phyloP scores from a whole-genome alignment of 2,888 invertebrate species.

The Aromia moschata region DNA sequence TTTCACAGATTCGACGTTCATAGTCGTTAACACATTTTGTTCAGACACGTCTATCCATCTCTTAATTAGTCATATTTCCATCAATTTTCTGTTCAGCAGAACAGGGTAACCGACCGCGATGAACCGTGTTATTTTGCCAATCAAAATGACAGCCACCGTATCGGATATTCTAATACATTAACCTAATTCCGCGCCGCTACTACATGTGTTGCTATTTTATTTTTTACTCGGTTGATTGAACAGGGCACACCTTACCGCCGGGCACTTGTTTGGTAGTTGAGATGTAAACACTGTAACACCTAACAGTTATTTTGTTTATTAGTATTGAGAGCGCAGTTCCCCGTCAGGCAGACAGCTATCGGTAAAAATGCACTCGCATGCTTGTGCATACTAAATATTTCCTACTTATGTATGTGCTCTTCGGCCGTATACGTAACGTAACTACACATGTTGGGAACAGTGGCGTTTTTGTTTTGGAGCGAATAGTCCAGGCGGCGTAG shows the following conservation, averaged over 20 bases:
- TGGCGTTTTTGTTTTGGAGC: too few relatives aligned
- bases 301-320: conserved; percentile 25
- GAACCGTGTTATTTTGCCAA: too few relatives aligned
- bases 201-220: neutral
- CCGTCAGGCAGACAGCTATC: conserved; percentile 18
- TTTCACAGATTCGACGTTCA: too few relatives aligned
- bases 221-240: neutral
- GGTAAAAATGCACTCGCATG: conserved; percentile 22
- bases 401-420: neutral
- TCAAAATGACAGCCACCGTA: neutral
- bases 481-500: too few relatives aligned
- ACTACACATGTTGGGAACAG: conserved; percentile 13
- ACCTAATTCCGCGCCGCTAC: neutral
- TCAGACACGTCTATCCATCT: too few relatives aligned
- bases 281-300: conserved; percentile 18
- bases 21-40: too few relatives aligned
- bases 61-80: too few relatives aligned
- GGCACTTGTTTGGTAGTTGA: conserved; percentile 7
- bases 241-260: neutral
- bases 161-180: neutral
- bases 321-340: conserved; percentile 14
- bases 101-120: too few relatives aligned
- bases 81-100: too few relatives aligned
- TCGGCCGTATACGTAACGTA: too few relatives aligned
- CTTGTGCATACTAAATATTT: conserved; percentile 21